Evolutionary conservation across 2,113 vertebrate genomes (phyloP), one percentile per base, ranked within the genome.

Genomic region (Xenopus tropicalis): DNA sequence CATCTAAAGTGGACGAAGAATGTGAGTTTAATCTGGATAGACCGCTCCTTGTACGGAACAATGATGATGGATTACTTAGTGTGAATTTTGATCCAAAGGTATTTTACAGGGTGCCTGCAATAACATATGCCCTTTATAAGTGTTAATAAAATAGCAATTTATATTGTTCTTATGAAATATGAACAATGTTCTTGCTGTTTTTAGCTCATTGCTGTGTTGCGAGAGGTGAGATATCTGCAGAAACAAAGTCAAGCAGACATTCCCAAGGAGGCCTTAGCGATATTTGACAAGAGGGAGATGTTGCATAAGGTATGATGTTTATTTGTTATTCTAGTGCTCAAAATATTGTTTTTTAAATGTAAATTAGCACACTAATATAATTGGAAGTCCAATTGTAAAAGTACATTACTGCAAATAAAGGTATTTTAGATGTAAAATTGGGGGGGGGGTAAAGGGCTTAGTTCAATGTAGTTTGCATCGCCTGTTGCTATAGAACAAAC

Each of bases 1-100:
- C 90, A 79, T 77, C 78, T 68, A 77, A 83, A 8, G 82, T 93
- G 70, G 84, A 91, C 72, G 78, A 87, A 70, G 79, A 84, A 42
- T 94, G 88, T 79, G 81, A 85, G 61, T 88, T 93, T 72, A 93
- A 90, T 84, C 85, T 94, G 80, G 88, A 91, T 66, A 90, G 90
- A 78, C 83, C 86, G 4, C 84, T 96, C 54, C 78, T 93, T 78
- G 89, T 80, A 59, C 70, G 67, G 80, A 85, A 86, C 76, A 21
- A 51, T 14, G n/a, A 81, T 71, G 85, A 88, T 72, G 81, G 80
- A 51, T 82, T 94, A 58, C 84, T 93, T 37, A 89, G 78, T 61
- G 87, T 95, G 72, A 96, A 93, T 82, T 94, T 96, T 81, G 87
- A 90, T 79, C 82, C 86, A 68, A 82, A 95, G 86, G 88, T 93